Conservation (phyloP, 92 coral and sea anemone species). For the Virgularia gustaviana region DNA sequence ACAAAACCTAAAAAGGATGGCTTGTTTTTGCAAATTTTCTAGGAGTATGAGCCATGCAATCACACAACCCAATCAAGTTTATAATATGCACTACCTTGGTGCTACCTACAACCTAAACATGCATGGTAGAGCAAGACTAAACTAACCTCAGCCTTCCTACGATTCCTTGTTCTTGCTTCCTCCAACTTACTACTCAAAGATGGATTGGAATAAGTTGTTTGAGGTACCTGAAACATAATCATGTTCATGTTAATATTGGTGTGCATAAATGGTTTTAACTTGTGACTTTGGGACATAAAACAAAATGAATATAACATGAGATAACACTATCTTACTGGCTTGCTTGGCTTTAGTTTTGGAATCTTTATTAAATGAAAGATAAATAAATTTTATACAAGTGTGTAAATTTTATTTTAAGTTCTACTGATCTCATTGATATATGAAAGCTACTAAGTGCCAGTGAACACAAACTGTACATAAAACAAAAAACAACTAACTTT, state of each 20-base stretch:
- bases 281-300: not conserved
- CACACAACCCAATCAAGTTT: too few species aligned
- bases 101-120: too few species aligned
- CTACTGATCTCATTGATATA: too few species aligned
- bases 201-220: conserved; percentile 81
- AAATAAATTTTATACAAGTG: too few species aligned
- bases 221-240: conserved; percentile 69
- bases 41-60: too few species aligned
- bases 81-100: too few species aligned
- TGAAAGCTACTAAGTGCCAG: too few species aligned
- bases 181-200: conserved; percentile 67
- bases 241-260: too few species aligned
- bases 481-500: conserved; percentile 44
- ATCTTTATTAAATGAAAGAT: conserved; percentile 50
- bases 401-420: too few species aligned
- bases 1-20: too few species aligned
- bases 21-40: too few species aligned
- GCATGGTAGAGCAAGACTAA: not conserved
- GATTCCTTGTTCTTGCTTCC: conserved; percentile 68
- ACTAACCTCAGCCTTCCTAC: conserved; percentile 85
- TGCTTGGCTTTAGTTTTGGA: conserved; percentile 71
- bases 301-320: not conserved
- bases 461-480: not conserved
- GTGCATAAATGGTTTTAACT: not conserved
- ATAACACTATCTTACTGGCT: conserved; percentile 72